phyloP scores from a whole-genome alignment of 2,113 vertebrate species.

The Oryzias woworae region DNA sequence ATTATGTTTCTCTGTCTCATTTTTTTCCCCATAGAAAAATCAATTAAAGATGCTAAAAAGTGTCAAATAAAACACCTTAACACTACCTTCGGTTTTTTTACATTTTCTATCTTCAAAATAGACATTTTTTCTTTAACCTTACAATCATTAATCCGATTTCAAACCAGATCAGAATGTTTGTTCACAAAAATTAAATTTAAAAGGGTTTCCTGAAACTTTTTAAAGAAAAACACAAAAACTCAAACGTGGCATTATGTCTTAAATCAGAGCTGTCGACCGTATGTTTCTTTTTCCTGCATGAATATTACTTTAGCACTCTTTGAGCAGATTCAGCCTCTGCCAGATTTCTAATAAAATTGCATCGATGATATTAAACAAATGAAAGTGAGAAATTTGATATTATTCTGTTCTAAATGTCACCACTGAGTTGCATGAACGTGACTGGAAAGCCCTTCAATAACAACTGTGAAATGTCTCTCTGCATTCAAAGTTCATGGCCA shows the following conservation, averaged over 20 bases:
- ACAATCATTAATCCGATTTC: neutral
- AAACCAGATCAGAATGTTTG: constrained; percentile 2
- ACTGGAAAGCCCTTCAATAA: constrained; percentile 68
- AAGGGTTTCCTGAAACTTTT: neutral
- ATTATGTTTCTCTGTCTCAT: neutral
- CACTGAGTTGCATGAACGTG: constrained; percentile 67
- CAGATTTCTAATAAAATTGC: constrained; percentile 70
- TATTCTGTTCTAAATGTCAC: constrained; percentile 79
- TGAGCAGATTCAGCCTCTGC: constrained; percentile 46
- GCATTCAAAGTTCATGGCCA: constrained; percentile 76
- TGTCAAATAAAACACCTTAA: too few species aligned
- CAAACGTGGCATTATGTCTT: constrained; percentile 30
- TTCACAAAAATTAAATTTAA: neutral
- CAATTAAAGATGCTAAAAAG: neutral
- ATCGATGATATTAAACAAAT: constrained; percentile 72
- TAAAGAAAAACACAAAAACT: constrained; percentile 5
- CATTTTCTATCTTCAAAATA: neutral
- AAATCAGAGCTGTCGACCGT: constrained; percentile 37
- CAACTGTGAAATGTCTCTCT: constrained; percentile 63
- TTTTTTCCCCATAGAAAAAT: neutral
- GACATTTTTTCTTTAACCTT: neutral
- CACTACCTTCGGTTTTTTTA: too few species aligned
- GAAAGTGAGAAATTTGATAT: constrained; percentile 69
- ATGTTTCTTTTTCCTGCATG: constrained; percentile 32
- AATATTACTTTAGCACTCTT: constrained; percentile 59